Conservation (phyloP, 2,888 invertebrate genomes). For the Gymnoscelis rufifasciata region DNA sequence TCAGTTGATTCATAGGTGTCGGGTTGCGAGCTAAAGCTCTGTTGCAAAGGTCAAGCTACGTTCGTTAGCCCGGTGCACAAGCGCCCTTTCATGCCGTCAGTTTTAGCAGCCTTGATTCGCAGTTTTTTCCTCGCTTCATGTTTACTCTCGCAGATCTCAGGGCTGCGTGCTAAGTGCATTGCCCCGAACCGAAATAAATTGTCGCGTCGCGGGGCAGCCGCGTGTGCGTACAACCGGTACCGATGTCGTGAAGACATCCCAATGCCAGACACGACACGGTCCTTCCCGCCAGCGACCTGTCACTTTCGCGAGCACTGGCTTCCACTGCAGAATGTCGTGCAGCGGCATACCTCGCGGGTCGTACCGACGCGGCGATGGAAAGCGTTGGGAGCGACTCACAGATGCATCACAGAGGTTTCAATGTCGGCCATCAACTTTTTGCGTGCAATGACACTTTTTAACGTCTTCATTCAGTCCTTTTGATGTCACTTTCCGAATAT, state of each 20-base stretch:
- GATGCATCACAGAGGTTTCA: conserved; percentile 29
- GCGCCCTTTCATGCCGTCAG: conserved; percentile 36
- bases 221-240: conserved; percentile 71
- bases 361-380: conserved; percentile 40
- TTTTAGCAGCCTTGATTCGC: conserved; percentile 58
- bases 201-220: conserved; percentile 64
- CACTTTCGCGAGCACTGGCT: conserved; percentile 45
- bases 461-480: conserved; percentile 29
- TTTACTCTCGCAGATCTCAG: conserved; percentile 69
- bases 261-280: conserved; percentile 45
- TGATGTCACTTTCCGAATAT: conserved; percentile 4
- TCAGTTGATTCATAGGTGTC: conserved; percentile 23
- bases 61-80: conserved; percentile 29
- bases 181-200: conserved; percentile 78
- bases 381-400: conserved; percentile 23
- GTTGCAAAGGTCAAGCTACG: conserved; percentile 14
- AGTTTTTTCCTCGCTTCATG: conserved; percentile 44
- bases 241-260: conserved; percentile 48
- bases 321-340: conserved; percentile 34
- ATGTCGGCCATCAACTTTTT: conserved; percentile 49
- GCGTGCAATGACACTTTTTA: conserved; percentile 41
- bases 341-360: conserved; percentile 35
- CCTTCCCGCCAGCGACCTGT: conserved; percentile 52
- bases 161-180: conserved; percentile 74
- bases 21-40: conserved; percentile 21